Conservation (phyloP, 2,113 vertebrate species). For the Anseranas semipalmata region DNA sequence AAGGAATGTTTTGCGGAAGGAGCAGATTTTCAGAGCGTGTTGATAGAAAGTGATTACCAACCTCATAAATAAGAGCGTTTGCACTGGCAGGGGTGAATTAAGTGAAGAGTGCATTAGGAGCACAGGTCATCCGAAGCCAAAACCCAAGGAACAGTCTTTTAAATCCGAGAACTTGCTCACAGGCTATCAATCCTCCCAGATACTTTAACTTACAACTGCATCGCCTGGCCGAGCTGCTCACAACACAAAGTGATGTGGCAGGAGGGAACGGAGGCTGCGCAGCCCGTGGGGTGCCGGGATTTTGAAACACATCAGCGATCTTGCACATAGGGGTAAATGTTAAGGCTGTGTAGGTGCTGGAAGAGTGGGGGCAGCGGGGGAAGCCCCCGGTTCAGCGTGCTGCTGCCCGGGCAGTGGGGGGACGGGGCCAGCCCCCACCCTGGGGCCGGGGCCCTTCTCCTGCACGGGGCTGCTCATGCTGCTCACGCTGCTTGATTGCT, state of each 20-base stretch:
- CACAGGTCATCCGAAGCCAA: not conserved
- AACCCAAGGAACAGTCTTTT: not conserved
- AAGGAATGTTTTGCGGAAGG: conserved; percentile 1
- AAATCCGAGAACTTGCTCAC: not conserved
- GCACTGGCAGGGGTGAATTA: conserved; percentile 31
- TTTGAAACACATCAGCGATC: not conserved
- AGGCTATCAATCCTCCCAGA: not conserved
- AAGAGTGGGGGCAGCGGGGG: not conserved
- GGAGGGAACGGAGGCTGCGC: not conserved
- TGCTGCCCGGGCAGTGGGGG: not conserved
- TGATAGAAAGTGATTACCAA: conserved; percentile 28
- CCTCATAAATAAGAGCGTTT: conserved; percentile 38
- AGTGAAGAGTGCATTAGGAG: conserved; percentile 52
- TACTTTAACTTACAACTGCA: not conserved
- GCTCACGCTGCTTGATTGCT: not conserved
- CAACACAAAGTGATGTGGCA: not conserved
- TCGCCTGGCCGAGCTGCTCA: not conserved
- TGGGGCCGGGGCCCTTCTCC: not conserved
- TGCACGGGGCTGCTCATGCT: not conserved
- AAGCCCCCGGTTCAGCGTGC: not conserved
- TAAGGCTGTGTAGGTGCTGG: not conserved
- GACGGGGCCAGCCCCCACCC: not conserved
- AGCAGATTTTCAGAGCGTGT: conserved; percentile 1
- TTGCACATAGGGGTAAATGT: rapidly evolving
- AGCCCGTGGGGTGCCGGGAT: rapidly evolving